phyloP scores from a whole-genome alignment of 2,888 invertebrate species.

The Eumerus sabulonum region DNA sequence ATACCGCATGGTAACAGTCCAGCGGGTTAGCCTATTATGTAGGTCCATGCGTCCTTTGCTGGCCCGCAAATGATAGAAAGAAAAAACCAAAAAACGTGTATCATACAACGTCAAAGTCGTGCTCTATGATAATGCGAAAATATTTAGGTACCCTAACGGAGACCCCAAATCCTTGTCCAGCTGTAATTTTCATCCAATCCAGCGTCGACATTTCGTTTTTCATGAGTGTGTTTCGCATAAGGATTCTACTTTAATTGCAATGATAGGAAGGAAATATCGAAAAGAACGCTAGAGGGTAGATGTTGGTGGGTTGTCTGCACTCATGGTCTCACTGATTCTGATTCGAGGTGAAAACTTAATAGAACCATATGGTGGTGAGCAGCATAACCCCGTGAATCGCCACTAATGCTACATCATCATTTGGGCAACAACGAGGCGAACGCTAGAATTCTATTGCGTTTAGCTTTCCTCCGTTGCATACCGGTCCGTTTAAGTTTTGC shows the following conservation, averaged over 20 bases:
- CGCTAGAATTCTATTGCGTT: too few species aligned
- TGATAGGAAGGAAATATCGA: conserved; percentile 34
- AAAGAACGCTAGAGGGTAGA: conserved; percentile 11
- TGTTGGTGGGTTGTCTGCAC: too few species aligned
- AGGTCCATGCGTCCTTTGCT: conserved; percentile 6
- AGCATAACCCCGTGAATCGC: too few species aligned
- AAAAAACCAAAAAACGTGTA: conserved; percentile 20
- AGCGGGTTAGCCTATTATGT: conserved; percentile 1
- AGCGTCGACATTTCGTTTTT: too few species aligned
- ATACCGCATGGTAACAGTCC: neutral
- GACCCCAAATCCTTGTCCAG: neutral
- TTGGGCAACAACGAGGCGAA: too few species aligned
- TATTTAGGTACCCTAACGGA: conserved; percentile 8
- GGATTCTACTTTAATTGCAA: conserved; percentile 43
- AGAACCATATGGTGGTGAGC: too few species aligned
- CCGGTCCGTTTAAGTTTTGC: conserved; percentile 19
- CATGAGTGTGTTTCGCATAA: neutral
- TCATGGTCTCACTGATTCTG: too few species aligned
- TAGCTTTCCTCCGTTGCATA: too few species aligned
- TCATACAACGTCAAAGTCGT: conserved; percentile 34
- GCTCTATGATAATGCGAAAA: conserved; percentile 23
- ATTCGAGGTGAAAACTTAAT: too few species aligned
- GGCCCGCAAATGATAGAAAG: neutral
- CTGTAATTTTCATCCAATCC: too few species aligned
- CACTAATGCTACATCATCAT: too few species aligned